phyloP scores from a whole-genome alignment of 2,113 vertebrate species.

The Pterocles orientalis region DNA sequence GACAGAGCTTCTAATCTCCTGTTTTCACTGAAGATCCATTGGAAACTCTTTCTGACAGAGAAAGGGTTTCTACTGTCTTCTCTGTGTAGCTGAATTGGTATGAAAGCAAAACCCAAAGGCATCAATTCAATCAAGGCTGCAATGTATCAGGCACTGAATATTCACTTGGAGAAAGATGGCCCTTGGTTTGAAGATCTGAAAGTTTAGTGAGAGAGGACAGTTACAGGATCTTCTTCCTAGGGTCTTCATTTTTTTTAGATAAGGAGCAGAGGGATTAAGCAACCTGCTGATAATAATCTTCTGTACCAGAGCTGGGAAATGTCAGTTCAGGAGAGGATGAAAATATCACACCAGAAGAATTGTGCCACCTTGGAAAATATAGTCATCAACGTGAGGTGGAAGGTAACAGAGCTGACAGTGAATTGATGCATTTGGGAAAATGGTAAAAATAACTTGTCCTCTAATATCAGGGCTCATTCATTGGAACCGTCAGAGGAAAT shows the following conservation, averaged over 20 bases:
- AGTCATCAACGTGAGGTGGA: not conserved
- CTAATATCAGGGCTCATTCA: not conserved
- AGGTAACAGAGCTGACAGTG: not conserved
- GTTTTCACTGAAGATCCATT: not conserved
- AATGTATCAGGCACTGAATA: not conserved
- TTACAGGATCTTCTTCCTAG: not conserved
- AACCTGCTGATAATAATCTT: not conserved
- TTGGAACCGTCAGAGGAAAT: not conserved
- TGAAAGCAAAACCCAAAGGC: not conserved
- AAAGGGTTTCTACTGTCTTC: not conserved
- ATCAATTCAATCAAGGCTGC: not conserved
- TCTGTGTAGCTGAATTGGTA: not conserved
- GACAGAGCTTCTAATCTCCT: not conserved
- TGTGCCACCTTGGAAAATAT: not conserved
- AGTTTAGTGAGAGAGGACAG: not conserved
- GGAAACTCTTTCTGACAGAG: not conserved
- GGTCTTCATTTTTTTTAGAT: not conserved
- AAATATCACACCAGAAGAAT: not conserved
- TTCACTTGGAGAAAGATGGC: not conserved
- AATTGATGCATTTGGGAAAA: not conserved
- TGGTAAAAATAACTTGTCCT: not conserved
- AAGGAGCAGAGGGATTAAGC: not conserved
- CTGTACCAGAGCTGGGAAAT: not conserved
- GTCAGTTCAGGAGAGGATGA: not conserved
- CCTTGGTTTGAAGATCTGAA: not conserved